Evolutionary conservation across 2,888 invertebrate species (phyloP).

Genomic region (Yponomeuta malinellus): DNA sequence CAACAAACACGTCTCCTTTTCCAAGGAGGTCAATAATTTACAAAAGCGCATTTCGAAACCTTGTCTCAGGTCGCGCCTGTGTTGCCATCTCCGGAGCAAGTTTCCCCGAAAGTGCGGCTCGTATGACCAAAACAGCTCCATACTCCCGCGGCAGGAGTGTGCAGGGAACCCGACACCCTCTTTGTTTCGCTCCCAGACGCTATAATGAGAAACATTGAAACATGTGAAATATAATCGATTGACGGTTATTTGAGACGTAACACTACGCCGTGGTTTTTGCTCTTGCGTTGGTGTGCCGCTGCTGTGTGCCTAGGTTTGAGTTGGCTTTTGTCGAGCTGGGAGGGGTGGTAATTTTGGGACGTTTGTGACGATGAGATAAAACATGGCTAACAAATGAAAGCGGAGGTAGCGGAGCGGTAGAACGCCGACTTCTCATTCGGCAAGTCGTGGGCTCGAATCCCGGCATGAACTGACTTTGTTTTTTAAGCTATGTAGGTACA

Average conservation of each 20-base stretch:
- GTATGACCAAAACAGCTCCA: slow-evolving; percentile 54
- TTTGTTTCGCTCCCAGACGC: slow-evolving; percentile 69
- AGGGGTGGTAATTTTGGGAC: not conserved
- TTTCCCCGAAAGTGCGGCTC: slow-evolving; percentile 53
- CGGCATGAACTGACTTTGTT: too few relatives aligned
- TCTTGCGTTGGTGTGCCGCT: slow-evolving; percentile 30
- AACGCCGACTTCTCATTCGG: too few relatives aligned
- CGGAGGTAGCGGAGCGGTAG: too few relatives aligned
- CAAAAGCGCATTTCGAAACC: not conserved
- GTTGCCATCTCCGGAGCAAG: slow-evolving; percentile 48
- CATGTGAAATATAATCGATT: slow-evolving; percentile 68
- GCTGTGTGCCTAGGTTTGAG: slow-evolving; percentile 20
- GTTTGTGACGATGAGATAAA: not conserved
- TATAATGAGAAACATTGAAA: slow-evolving; percentile 72
- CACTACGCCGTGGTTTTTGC: slow-evolving; percentile 48
- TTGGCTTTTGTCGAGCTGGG: slow-evolving; percentile 28
- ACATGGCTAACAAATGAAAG: not conserved
- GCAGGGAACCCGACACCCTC: slow-evolving; percentile 54
- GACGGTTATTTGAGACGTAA: slow-evolving; percentile 61
- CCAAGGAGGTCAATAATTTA: too few relatives aligned
- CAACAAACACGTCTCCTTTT: too few relatives aligned
- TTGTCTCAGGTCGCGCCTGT: slow-evolving; percentile 19
- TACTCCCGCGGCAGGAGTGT: slow-evolving; percentile 43
- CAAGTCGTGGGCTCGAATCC: too few relatives aligned
- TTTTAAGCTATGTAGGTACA: too few relatives aligned